Evolutionary conservation across 1,140 invertebrate genomes (phyloP).

Genomic region (Babylonia areolata): DNA sequence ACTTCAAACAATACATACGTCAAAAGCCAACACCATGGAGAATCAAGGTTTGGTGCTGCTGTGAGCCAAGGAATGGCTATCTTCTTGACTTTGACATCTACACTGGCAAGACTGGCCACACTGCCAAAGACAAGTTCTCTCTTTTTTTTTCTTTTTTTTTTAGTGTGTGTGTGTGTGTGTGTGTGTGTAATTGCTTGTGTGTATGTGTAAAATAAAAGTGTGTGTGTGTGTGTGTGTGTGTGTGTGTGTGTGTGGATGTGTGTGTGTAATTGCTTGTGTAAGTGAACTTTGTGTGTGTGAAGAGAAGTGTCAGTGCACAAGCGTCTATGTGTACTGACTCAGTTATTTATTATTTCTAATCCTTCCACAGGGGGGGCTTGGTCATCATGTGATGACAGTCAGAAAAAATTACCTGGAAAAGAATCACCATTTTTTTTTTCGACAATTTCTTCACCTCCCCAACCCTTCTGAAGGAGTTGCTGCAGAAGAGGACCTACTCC

Average conservation of each 20-base stretch:
- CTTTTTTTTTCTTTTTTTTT: neutral
- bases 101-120: neutral
- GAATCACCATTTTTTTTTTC: too few species aligned
- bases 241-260: conserved; percentile 6
- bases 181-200: neutral
- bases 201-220: neutral
- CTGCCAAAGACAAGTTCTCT: neutral
- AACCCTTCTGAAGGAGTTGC: too few species aligned
- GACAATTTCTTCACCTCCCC: too few species aligned
- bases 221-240: neutral
- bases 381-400: too few species aligned
- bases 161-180: neutral
- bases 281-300: too few species aligned
- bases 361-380: too few species aligned
- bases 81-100: conserved; percentile 27
- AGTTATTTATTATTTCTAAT: too few species aligned
- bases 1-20: conserved; percentile 30
- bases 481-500: too few species aligned
- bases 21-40: conserved; percentile 18
- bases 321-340: too few species aligned
- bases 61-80: conserved; percentile 9
- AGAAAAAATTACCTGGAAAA: too few species aligned
- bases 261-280: neutral
- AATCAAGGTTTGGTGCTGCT: conserved; percentile 22
- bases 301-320: too few species aligned